Evolutionary conservation across 2,888 invertebrate species (phyloP).

Genomic region (Hyposoter didymator): DNA sequence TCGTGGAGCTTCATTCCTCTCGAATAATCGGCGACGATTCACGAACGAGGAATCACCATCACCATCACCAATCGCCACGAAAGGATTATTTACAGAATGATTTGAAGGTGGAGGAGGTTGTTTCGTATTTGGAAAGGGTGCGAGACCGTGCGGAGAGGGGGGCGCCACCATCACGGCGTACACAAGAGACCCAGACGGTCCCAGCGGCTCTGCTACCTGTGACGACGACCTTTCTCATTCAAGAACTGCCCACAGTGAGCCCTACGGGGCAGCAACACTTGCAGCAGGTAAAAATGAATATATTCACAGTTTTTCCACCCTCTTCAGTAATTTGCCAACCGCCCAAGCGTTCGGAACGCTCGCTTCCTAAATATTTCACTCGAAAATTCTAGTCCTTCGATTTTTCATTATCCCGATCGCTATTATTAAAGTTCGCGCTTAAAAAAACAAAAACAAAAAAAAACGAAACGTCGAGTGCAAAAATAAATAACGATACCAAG

Average conservation of each 20-base stretch:
- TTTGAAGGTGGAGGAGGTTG: conserved; percentile 79
- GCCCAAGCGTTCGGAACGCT: background rate
- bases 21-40: conserved; percentile 77
- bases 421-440: background rate
- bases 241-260: conserved; percentile 75
- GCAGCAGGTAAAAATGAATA: conserved; percentile 76
- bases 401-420: background rate
- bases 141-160: conserved; percentile 80
- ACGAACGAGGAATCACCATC: conserved; percentile 74
- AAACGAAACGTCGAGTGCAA: background rate
- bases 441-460: background rate
- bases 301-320: conserved; percentile 12
- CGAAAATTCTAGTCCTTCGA: background rate
- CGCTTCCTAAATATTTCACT: background rate
- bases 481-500: background rate
- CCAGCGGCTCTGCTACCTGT: conserved; percentile 77
- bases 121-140: conserved; percentile 80
- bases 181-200: conserved; percentile 82
- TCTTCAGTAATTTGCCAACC: background rate
- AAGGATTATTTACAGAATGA: conserved; percentile 80
- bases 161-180: conserved; percentile 80
- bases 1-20: conserved; percentile 80
- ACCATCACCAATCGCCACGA: conserved; percentile 61
- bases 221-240: conserved; percentile 80
- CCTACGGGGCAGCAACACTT: conserved; percentile 75